A percentile compares a stretch with the other conserved stretches of the same genome.
These are phyloP conservation scores for Synergus laeviventris DNA, from an alignment of 2,888 invertebrate genomes.

Conservation along the genomic window DNA sequence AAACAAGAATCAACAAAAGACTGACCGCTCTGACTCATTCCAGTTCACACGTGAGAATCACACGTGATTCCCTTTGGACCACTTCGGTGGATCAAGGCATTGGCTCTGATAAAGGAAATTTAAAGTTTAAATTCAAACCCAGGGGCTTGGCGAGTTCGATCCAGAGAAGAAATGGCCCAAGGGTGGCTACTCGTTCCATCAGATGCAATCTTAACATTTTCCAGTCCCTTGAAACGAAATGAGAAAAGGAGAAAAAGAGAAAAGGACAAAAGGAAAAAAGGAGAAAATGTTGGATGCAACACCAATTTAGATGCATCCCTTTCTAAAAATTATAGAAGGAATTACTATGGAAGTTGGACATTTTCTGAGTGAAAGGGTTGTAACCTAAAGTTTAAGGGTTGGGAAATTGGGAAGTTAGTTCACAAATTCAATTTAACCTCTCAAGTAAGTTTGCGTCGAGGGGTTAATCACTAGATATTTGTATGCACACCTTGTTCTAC, in stretches of 20 bases:
- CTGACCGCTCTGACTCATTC: conserved; percentile 66
- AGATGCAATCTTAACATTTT: conserved; percentile 70
- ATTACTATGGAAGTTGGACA: neutral
- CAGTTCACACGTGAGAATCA: conserved; percentile 45
- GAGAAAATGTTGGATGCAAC: conserved; percentile 46
- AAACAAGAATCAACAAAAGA: conserved; percentile 74
- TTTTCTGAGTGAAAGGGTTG: too few relatives aligned
- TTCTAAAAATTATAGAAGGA: neutral
- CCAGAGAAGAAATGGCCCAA: conserved; percentile 44
- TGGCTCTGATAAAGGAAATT: conserved; percentile 73
- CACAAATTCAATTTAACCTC: too few relatives aligned
- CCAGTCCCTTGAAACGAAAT: conserved; percentile 54
- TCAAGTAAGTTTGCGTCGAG: too few relatives aligned
- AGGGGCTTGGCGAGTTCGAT: conserved; percentile 54
- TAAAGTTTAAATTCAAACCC: conserved; percentile 71
- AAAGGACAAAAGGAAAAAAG: conserved; percentile 41
- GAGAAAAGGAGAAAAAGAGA: conserved; percentile 51
- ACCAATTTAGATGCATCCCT: neutral
- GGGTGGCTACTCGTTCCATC: conserved; percentile 59
- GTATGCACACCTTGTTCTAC: too few relatives aligned
- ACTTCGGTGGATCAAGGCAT: conserved; percentile 65
- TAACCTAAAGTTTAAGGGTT: too few relatives aligned
- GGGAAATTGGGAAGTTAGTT: too few relatives aligned
- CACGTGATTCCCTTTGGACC: conserved; percentile 64
- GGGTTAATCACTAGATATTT: too few relatives aligned